phyloP scores from a whole-genome alignment of 2,113 vertebrate genomes.

The Crypturellus undulatus region DNA sequence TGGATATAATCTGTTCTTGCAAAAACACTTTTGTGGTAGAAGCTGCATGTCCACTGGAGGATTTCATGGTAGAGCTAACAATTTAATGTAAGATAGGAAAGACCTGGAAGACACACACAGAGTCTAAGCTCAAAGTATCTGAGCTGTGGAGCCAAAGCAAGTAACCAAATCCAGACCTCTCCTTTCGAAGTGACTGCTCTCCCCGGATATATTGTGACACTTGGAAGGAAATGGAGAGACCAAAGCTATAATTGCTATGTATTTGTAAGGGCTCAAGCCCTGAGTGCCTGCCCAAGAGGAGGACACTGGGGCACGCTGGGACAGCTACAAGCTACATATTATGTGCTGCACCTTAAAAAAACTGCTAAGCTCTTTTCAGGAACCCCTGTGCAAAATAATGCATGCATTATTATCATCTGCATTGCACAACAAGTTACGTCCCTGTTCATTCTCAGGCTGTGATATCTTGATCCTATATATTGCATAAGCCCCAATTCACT shows the following conservation, averaged over 20 bases:
- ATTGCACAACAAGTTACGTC: neutral
- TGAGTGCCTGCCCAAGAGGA: neutral
- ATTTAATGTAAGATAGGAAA: neutral
- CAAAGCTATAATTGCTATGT: neutral
- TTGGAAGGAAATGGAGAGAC: neutral
- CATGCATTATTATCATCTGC: accelerated
- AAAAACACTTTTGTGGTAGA: slow-evolving; percentile 14
- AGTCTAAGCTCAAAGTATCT: neutral
- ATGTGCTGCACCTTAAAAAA: neutral
- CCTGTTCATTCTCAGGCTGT: neutral
- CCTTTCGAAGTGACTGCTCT: neutral
- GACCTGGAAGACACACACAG: slow-evolving; percentile 25
- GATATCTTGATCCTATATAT: neutral
- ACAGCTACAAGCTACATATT: neutral
- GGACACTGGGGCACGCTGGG: neutral
- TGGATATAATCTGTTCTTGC: neutral
- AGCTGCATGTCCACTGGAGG: slow-evolving; percentile 1
- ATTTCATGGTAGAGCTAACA: slow-evolving; percentile 36
- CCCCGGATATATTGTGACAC: neutral
- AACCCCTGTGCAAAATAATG: neutral
- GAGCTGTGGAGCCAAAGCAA: neutral
- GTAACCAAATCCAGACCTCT: neutral
- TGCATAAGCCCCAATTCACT: neutral
- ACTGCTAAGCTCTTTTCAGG: neutral
- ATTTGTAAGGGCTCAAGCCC: neutral